Evolutionary conservation across 2,113 vertebrate species (phyloP).

Genomic region (Silurus glanis): DNA sequence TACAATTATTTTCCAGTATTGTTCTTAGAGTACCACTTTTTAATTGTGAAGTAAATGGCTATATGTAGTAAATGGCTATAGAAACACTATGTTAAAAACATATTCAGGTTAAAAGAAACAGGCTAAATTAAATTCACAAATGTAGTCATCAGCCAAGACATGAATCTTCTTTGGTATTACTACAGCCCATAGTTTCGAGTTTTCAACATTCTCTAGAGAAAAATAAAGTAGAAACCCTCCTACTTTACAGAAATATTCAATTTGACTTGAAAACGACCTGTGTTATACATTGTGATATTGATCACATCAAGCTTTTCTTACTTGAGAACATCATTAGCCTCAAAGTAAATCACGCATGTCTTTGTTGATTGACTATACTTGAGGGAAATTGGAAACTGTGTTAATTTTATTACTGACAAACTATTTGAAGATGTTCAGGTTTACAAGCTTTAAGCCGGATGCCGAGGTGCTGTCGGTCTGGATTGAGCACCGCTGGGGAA

Average conservation of each 20-base stretch:
- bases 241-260: background rate
- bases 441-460: constrained; percentile 26
- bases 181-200: background rate
- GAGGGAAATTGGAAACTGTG: background rate
- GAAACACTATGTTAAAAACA: constrained; percentile 17
- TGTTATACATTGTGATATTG: background rate
- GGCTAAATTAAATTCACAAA: background rate
- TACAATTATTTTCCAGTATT: constrained; percentile 30
- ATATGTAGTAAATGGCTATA: constrained; percentile 6
- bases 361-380: background rate
- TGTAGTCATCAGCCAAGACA: background rate
- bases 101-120: background rate
- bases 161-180: background rate
- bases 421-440: background rate
- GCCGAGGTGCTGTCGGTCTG: constrained; percentile 3
- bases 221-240: background rate
- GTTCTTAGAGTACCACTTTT: constrained; percentile 42
- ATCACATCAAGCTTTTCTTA: background rate
- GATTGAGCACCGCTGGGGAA: constrained; percentile 2
- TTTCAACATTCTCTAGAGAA: background rate
- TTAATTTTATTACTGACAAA: background rate
- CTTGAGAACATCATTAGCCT: background rate
- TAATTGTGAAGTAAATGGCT: constrained; percentile 61
- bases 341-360: background rate
- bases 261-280: background rate